These are phyloP conservation scores for Halcyon leucocephala DNA, from an alignment of 2,797 vertebrate genomes.

Conservation along the genomic window DNA sequence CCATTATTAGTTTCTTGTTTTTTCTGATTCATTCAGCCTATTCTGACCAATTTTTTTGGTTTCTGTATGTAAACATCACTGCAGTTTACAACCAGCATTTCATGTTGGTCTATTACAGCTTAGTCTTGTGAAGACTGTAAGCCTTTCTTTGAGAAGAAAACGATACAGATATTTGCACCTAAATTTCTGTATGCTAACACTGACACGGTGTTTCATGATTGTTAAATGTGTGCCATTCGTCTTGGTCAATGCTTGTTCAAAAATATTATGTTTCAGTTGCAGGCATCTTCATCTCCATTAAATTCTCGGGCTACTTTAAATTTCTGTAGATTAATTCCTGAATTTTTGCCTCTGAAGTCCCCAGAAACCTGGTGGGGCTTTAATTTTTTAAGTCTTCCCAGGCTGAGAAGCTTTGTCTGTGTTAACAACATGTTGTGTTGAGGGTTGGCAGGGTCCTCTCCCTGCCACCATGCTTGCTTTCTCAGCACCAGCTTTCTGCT, in stretches of 20 bases:
- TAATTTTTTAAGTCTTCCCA: background rate
- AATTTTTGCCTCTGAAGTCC: background rate
- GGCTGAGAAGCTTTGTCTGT: background rate
- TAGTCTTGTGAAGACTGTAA: background rate
- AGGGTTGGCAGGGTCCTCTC: background rate
- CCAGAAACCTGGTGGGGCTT: background rate
- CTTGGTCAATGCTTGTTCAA: background rate
- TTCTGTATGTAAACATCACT: background rate
- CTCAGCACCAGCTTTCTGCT: background rate
- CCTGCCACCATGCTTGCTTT: background rate
- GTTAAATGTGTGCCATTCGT: background rate
- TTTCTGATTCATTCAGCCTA: background rate
- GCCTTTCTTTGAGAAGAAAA: background rate
- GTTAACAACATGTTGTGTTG: accelerated
- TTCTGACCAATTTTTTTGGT: background rate
- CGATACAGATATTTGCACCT: background rate
- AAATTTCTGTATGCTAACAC: background rate
- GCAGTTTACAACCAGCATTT: background rate
- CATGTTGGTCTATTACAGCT: background rate
- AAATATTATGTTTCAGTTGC: background rate
- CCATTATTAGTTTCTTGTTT: background rate
- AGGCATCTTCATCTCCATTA: background rate
- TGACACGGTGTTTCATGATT: background rate
- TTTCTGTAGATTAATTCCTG: background rate
- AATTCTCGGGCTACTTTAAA: background rate